Base-by-base conservation (phyloP, 2,888 invertebrate species). In the Chalcis sispes region DNA sequence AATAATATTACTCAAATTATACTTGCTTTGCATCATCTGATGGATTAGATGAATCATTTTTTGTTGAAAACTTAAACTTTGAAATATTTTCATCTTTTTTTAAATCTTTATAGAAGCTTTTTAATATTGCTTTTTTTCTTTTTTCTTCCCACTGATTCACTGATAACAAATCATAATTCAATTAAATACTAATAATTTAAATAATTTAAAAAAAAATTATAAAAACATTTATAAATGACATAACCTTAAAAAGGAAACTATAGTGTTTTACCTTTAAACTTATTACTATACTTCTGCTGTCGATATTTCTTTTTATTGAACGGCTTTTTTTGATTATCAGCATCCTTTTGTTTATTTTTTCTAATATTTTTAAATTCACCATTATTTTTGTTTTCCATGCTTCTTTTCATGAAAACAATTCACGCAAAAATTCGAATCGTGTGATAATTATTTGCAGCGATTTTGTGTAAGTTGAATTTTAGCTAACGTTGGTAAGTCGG, bases 281-380 rank as follows among this genome's bases (percentile, higher is more conserved):
- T 93, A 69, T 93, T 93, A 82, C 93, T 93, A 83, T 94, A 94
- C 82, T 93, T 93, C 81, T 93, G 91, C 42, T 93, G 81, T 42
- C 94, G 90, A 83, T 93, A 94, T 29, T 90, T 89, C 79, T 92
- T 93, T 83, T 94, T 94, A 81, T 94, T 92, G 84, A 94, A 94
- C 0, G 91, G 90, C 84, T 91, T 93, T 81, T 92, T 92, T 0
- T 86, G 86, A 77, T 77, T 84, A 15, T 52, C 66, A 1, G 7
- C 27, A 25, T 61, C 72, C 5, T 56, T 32, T 4, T 42, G 29
- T 18, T 72, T 40, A 20, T 18, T 46, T 4, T 66, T 72, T 36
- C 61, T 54, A 5, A 25, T 40, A 32, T 42, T 56, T 20, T 1
- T 61, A 42, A 23, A 54, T 20, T 54, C 46, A 1, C n/a, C 52